Base-by-base conservation (phyloP, 2,888 invertebrate genomes). In the Lasioglossum morio region DNA sequence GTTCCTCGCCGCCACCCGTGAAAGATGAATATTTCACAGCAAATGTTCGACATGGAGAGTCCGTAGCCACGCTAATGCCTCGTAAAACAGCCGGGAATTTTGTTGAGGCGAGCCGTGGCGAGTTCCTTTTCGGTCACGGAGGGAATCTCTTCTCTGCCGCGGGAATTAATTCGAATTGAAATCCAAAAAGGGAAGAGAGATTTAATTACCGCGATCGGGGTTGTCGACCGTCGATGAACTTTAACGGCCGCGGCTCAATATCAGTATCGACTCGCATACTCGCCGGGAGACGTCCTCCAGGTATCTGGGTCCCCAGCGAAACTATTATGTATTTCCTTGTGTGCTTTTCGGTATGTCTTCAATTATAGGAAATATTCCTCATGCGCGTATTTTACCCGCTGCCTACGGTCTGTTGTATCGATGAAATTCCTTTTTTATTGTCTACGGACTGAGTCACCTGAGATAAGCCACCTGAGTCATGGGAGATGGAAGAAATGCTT, bases 11-110 rank as follows among this genome's bases (percentile, higher is more conserved):
- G 43, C 66, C 70, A 37, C 30, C 53, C 27, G 72, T 66, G 63
- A 86, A 76, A 72, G 72, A 82, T 82, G 72, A 70, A 80, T 78
- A 77, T 87, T 81, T 83, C 83, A 77, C 43, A 53, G 48, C n/a
- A 37, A 81, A 81, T 60, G 76, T 86, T 63, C 27, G 75, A 48
- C 73, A 72, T 40, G 74, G 70, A 34, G 48, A 75, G 34, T 8
- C 66, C n/a, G 63, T 30, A 79, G 66, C 46, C 60, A 85, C 78
- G 63, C 74, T 72, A 82, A 82, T 85, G 72, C 57, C 63, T 85
- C 43, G 72, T 81, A 74, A 85, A 85, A 77, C 72, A 48, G 69
- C 30, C 43, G 72, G 46, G 72, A 79, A 82, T 78, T 82, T 78
- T 70, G 43, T 74, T 27, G 69, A 3, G 34, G 72, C 30, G 30